Base-by-base conservation (phyloP, 2,797 vertebrate species). In the Epinephelus awoara region DNA sequence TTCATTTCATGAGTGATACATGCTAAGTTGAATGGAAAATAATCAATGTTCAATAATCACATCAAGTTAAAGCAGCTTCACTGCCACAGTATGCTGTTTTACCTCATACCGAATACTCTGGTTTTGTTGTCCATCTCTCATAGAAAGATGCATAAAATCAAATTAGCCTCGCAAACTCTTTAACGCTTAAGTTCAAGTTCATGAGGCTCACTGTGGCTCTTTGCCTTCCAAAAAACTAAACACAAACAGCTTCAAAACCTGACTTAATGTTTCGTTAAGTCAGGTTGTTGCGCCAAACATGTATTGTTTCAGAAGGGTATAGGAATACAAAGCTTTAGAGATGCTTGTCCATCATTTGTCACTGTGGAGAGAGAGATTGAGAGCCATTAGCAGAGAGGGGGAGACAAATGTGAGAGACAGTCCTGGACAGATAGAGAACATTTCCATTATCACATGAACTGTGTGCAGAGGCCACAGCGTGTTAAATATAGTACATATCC, bases 361-460 rank as follows among this genome's bases (percentile, higher is more conserved):
- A 88, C 96, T 96, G 95, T 94, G 94, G 93, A 96, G 92, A 96
- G 93, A 95, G 90, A 96, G 93, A 96, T 92, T 89, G 92, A 96
- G 92, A 95, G 86, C 72, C 83, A 86, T 96, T 96, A 96, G 93
- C 94, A 95, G 95, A 94, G 90, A 88, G 86, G 88, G 87, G 84
- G 87, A 85, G 91, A 92, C 89, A 93, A 78, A 90, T 85, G 72
- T 77, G 76, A 85, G 90, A 88, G 82, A 63, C 0, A 86, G 85
- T 91, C 94, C 89, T 89, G 83, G 73, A 91, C 85, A 93, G 87
- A 86, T 81, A 77, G 64, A 85, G 58, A 80, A 92, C 90, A 88
- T 87, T 89, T 90, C 89, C 93, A 93, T 91, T 65, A 93, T 95
- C 89, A 94, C 91, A 93, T 91, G 80, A 89, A 93, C 91, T 92